Base-by-base conservation (phyloP, 2,888 invertebrate genomes). In the Capitulum mitella region DNA sequence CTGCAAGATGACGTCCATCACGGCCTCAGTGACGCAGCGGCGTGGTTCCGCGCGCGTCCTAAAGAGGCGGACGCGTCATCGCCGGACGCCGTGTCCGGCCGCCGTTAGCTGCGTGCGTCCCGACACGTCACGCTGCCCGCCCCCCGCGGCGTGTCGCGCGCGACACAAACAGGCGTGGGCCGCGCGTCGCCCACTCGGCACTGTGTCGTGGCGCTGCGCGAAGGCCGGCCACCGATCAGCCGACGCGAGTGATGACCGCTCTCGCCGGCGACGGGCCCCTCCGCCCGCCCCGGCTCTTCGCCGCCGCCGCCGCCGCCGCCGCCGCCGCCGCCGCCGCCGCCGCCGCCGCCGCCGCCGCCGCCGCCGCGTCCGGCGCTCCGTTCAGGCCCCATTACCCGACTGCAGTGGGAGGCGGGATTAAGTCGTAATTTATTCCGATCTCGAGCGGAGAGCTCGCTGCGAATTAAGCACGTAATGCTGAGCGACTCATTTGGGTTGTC, bases 341-440 rank as follows among this genome's bases (percentile, higher is more conserved):
- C 40, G 79, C 79, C 46, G 80, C 79, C 8, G 82, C 79, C 40
- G 80, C 80, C 22, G 80, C 80, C 70, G 78, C 80, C 34, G 80
- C 79, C 46, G 78, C 79, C 40, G 79, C 79, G n/a, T n/a, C n/a
- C n/a, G n/a, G n/a, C n/a, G n/a, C n/a, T n/a, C n/a, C 19, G 78
- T 78, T 86, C 93, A 91, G 80, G 93, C 89, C 83, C 93, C 93
- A 87, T 94, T 94, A 81, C 94, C 88, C 82, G 97, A 86, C 83
- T 96, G 87, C 86, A 93, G 95, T 87, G 98, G 98, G 43, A n/a
- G 43, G 43, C 34, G 32, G 51, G 64, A 64, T 64, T 64, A 87
- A 98, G 99, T 87, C 97, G 97, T 87, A 97, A 97, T 83, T 93
- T 92, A 89, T 98, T 98, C 87, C 99, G 99, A 84, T 96, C 97